Base-by-base conservation (phyloP, 1,140 invertebrate species). In the Microvelia longipes region DNA sequence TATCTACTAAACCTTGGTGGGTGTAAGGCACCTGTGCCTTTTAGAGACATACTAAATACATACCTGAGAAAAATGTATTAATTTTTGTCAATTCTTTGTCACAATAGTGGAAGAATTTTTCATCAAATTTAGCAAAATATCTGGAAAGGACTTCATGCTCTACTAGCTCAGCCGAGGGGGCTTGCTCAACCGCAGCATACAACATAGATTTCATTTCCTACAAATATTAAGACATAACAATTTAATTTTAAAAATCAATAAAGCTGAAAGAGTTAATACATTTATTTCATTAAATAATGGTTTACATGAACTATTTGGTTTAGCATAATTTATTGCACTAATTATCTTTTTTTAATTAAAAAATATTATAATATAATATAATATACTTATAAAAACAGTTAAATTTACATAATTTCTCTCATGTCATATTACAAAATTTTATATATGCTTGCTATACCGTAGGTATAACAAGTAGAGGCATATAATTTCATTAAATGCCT, bases 11-110 rank as follows among this genome's bases (percentile, higher is more conserved):
- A n/a, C n/a, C n/a, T n/a, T n/a, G n/a, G n/a, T n/a, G n/a, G n/a
- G n/a, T n/a, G n/a, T n/a, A n/a, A n/a, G n/a, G n/a, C n/a, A n/a
- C n/a, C n/a, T n/a, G n/a, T n/a, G n/a, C n/a, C n/a, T n/a, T n/a
- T n/a, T n/a, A n/a, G n/a, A n/a, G n/a, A n/a, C n/a, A n/a, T n/a
- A n/a, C n/a, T n/a, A n/a, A n/a, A n/a, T n/a, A n/a, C n/a, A 29
- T 30, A 64, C 92, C 92, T 78, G 93, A 92, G 81, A 94, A 98
- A 81, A 98, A 98, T 68, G 93, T 97, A 76, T 96, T 97, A 64
- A 98, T 97, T 83, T 97, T 98, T 72, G 91, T 89, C 14, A 97
- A 81, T 82, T 98, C 94, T 78, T 94, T 92, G 79, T 97, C 94
- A 82, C 92, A 96, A 76, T 91, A 96, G 75, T 91, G 90, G 78